Evolutionary conservation across 2,888 invertebrate genomes (phyloP).

Genomic region (Tromatobia lineatoria): DNA sequence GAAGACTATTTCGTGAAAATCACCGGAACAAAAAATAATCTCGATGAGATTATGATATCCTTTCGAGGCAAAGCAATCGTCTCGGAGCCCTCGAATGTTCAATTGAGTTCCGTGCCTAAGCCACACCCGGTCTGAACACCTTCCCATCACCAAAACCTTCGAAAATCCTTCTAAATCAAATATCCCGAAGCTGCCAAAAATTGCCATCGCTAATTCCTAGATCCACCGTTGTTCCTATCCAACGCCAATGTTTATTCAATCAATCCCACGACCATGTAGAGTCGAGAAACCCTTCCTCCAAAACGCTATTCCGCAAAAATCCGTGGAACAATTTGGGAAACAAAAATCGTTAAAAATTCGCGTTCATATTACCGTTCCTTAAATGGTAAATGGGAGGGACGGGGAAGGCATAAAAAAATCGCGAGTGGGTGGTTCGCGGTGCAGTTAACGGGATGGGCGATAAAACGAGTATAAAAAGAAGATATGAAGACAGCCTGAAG

Average conservation of each 20-base stretch:
- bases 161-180: slow-evolving; percentile 3
- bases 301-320: slow-evolving; percentile 10
- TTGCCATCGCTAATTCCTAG: not conserved
- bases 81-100: slow-evolving; percentile 12
- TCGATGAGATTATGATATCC: slow-evolving; percentile 13
- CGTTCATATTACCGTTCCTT: slow-evolving; percentile 3
- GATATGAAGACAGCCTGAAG: slow-evolving; percentile 85
- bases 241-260: not conserved
- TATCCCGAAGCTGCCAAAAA: slow-evolving; percentile 3
- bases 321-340: not conserved
- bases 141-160: not conserved
- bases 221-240: not conserved
- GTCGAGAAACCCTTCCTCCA: not conserved
- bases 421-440: slow-evolving; percentile 58
- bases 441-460: slow-evolving; percentile 69
- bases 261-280: not conserved
- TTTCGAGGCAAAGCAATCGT: slow-evolving; percentile 23
- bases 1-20: slow-evolving; percentile 34
- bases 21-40: not conserved
- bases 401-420: slow-evolving; percentile 27
- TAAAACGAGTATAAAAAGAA: slow-evolving; percentile 80
- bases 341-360: slow-evolving; percentile 10
- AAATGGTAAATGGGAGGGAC: slow-evolving; percentile 47
- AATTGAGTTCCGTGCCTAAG: slow-evolving; percentile 18
- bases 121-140: slow-evolving; percentile 1